Base-by-base conservation (phyloP, 2,113 vertebrate species). In the Syrrhaptes paradoxus region DNA sequence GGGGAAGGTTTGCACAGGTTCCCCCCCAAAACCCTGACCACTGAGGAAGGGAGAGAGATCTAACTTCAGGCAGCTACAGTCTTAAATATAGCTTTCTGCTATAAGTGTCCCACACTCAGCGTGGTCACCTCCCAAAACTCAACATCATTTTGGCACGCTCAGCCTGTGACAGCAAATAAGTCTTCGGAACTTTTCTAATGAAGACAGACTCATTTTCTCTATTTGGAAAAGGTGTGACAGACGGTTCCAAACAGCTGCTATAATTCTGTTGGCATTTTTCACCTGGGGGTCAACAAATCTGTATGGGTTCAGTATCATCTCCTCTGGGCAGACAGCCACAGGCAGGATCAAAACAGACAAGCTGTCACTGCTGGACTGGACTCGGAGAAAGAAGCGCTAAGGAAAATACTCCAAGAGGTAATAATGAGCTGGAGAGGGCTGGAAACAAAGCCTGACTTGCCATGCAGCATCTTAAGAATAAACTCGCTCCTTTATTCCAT, bases 181-280 rank as follows among this genome's bases (percentile, higher is more conserved):
- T 87, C 93, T 89, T 73, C 93, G 93, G 9, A 79, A 95, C 58
- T 85, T 84, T 73, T 90, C 96, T 93, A 83, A 96, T 74, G 70
- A 89, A 36, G 52, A 85, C 57, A 54, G 82, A 77, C 51, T 94
- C 62, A 49, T 96, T 94, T 95, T 94, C 89, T 95, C 62, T 55
- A 7, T 91, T 92, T 82, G 89, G 82, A 95, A 95, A 84, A 94
- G 80, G 58, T 48, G 15, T 73, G 75, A 83, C 71, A 51, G 87
- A 45, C 79, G 46, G 68, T 80, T 97, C 97, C 82, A 80, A 94
- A 59, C 57, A 87, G 93, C 96, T 97, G 90, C 93, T 94, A 48
- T 86, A 65, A 96, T 91, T 96, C 89, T 94, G 82, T 26, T 73
- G 91, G 91, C 94, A 91, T 97, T 96, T 97, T 96, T 97, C 74